Conservation (phyloP, 2,888 invertebrate species). For the Macaria notata region DNA sequence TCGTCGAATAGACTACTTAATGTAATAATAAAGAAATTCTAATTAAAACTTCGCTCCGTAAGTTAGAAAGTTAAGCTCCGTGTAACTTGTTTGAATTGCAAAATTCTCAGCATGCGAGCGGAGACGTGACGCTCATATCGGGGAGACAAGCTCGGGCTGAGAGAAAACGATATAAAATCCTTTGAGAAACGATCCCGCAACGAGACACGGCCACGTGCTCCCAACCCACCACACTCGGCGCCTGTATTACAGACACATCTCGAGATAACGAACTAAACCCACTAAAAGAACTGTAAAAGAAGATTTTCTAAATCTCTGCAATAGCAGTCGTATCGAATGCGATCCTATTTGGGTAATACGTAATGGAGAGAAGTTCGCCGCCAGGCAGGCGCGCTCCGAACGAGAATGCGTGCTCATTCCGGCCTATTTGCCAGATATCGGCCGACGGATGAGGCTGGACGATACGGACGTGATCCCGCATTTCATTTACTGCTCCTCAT, state of each 20-base stretch:
- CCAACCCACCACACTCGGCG: slow-evolving; percentile 30
- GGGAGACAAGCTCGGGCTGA: slow-evolving; percentile 40
- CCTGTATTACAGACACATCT: slow-evolving; percentile 12
- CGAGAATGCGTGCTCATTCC: slow-evolving; percentile 56
- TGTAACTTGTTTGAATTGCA: slow-evolving; percentile 58
- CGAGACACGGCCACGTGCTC: slow-evolving; percentile 18
- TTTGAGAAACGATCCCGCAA: slow-evolving; percentile 32
- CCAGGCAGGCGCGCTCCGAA: slow-evolving; percentile 61
- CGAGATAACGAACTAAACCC: slow-evolving; percentile 28
- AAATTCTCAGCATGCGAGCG: slow-evolving; percentile 51
- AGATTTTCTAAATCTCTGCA: slow-evolving; percentile 53
- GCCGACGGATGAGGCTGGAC: slow-evolving; percentile 53
- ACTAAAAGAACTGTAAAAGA: slow-evolving; percentile 34
- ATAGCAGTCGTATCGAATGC: slow-evolving; percentile 57
- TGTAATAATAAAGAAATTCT: slow-evolving; percentile 41
- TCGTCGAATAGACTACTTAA: slow-evolving; percentile 25
- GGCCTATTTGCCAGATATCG: slow-evolving; percentile 61
- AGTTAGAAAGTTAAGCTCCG: slow-evolving; percentile 50
- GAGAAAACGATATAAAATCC: slow-evolving; percentile 37
- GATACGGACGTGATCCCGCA: slow-evolving; percentile 60
- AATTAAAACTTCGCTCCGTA: slow-evolving; percentile 56
- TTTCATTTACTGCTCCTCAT: slow-evolving; percentile 53
- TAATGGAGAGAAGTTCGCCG: slow-evolving; percentile 64
- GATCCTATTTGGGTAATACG: slow-evolving; percentile 64
- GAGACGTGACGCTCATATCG: slow-evolving; percentile 55